These are phyloP conservation scores for Alethe castanea DNA, from an alignment of 2,113 vertebrate genomes.

Conservation along the genomic window DNA sequence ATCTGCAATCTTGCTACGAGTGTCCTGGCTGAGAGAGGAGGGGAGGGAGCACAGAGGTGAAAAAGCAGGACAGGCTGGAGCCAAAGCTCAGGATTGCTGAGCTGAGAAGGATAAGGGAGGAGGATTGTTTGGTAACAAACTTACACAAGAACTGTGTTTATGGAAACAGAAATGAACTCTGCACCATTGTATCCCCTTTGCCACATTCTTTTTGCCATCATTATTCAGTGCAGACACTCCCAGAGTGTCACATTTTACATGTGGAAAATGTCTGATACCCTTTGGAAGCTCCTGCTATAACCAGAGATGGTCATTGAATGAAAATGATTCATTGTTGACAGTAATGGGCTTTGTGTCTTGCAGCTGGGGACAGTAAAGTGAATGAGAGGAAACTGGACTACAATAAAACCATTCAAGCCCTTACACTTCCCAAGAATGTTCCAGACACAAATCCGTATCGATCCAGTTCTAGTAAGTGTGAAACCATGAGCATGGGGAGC, in stretches of 20 bases:
- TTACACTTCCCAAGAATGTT: slow-evolving; percentile 86
- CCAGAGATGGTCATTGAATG: background rate
- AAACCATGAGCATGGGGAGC: background rate
- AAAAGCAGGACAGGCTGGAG: background rate
- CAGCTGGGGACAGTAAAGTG: slow-evolving; percentile 94
- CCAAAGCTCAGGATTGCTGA: background rate
- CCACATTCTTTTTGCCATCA: background rate
- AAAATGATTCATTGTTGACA: background rate
- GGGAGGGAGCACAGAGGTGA: background rate
- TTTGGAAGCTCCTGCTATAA: background rate
- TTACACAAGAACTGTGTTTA: background rate
- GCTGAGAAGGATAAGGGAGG: background rate
- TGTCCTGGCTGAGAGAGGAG: background rate
- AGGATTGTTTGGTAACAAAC: background rate
- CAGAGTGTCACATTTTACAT: background rate
- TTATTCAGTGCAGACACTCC: background rate
- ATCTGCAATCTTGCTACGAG: background rate
- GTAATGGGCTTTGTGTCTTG: background rate
- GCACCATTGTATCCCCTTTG: background rate
- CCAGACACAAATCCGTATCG: slow-evolving; percentile 94
- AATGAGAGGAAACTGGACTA: slow-evolving; percentile 93
- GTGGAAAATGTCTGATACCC: background rate
- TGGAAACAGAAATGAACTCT: background rate
- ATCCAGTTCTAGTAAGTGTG: slow-evolving; percentile 85
- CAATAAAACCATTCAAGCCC: slow-evolving; percentile 88